Evolutionary conservation across 2,797 vertebrate genomes (phyloP), one percentile per base, ranked within the genome.

Genomic region (Rhynchonycteris naso): DNA sequence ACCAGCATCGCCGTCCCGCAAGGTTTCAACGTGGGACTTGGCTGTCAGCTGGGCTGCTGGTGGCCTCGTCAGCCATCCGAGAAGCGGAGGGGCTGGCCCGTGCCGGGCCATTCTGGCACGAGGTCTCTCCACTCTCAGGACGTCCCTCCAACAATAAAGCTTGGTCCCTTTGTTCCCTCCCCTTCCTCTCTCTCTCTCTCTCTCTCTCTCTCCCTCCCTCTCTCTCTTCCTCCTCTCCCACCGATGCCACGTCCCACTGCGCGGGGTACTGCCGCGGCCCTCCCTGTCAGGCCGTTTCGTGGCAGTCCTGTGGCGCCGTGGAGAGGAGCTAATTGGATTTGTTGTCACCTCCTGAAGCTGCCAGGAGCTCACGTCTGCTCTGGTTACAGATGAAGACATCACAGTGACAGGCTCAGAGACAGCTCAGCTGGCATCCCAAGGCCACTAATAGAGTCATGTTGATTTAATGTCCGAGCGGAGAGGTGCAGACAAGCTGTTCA

Each of bases 311-410:
- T 95, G 98, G 99, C 98, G 98, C 99, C 99, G 98, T 99, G 98
- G 99, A 98, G 99, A 98, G 99, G 99, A 99, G 99, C 99, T 99
- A 99, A 99, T 99, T 99, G 99, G 99, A 99, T 99, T 99, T 99
- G 99, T 99, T 99, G 99, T 99, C 99, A 99, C 99, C 99, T 99
- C 99, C 98, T 97, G 98, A 99, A 99, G 99, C 99, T 99, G 99
- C 99, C 99, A 99, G 99, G 99, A 99, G 98, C 98, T 98, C 99
- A 98, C 99, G 99, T 99, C 99, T 99, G 99, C 99, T 99, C 99
- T 98, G 99, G 98, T 99, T 99, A 99, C 99, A 98, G 99, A 99
- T 99, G 99, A 99, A 99, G 99, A 99, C 99, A 99, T 99, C 99
- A 99, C 98, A 97, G 98, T 99, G 99, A 99, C 99, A 99, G 99